Percentiles rank a stretch among this genome's conserved stretches.
These are phyloP conservation scores for Phrynocephalus vlangalii DNA, from an alignment of 2,797 vertebrate species.

Conservation along the genomic window DNA sequence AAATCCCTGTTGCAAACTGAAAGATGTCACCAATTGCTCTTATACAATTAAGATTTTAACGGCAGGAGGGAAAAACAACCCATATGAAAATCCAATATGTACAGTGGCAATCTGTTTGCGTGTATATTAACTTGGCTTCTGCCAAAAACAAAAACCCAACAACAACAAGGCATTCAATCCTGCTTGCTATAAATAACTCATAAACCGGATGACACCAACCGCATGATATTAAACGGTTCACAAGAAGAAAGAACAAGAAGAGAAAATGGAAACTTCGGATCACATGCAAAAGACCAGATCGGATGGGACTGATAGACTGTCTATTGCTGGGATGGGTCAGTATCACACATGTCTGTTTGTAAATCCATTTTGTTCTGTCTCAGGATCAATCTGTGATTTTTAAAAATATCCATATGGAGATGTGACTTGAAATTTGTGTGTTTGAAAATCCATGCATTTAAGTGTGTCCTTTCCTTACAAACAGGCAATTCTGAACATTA, in stretches of 20 bases:
- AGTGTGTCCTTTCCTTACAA: not conserved
- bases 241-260: not conserved
- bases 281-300: not conserved
- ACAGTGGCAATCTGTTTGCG: conserved; percentile 1
- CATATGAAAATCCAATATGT: not conserved
- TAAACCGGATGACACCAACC: not conserved
- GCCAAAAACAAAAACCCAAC: not conserved
- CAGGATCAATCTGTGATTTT: not conserved
- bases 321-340: not conserved
- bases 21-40: not conserved
- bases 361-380: not conserved
- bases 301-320: not conserved
- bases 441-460: not conserved
- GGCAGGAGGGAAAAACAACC: accelerated
- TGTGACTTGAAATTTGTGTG: not conserved
- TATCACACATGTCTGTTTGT: not conserved
- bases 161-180: not conserved
- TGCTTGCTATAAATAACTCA: not conserved
- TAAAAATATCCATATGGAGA: not conserved
- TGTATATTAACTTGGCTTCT: not conserved
- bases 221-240: not conserved
- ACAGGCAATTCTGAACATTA: not conserved
- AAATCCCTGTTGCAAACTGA: too few relatives aligned
- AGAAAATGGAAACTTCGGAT: not conserved
- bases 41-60: not conserved